phyloP scores from a whole-genome alignment of 2,888 invertebrate species.

The Exephanes ischioxanthus region DNA sequence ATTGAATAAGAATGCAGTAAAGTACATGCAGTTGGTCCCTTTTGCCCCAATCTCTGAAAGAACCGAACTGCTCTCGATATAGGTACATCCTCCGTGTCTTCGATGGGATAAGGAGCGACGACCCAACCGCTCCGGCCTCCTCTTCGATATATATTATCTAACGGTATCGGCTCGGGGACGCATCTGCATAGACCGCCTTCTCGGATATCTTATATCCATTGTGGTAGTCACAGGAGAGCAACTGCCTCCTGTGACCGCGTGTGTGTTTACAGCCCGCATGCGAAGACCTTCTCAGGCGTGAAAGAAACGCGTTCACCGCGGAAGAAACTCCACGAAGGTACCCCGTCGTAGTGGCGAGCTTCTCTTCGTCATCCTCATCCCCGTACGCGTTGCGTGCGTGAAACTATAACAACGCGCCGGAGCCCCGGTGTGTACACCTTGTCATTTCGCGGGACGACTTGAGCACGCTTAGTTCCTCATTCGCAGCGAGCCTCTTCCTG shows the following conservation, averaged over 20 bases:
- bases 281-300: slow-evolving; percentile 63
- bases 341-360: background rate
- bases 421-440: background rate
- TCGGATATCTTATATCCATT: slow-evolving; percentile 65
- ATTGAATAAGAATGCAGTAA: too few species aligned
- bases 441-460: slow-evolving; percentile 25
- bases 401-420: background rate
- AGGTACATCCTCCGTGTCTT: background rate
- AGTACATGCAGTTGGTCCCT: too few species aligned
- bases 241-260: slow-evolving; percentile 50
- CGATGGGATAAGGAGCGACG: slow-evolving; percentile 2
- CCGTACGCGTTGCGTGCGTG: slow-evolving; percentile 7
- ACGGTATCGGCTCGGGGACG: slow-evolving; percentile 64
- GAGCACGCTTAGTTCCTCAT: slow-evolving; percentile 15
- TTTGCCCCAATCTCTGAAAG: too few species aligned
- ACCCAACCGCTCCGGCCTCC: background rate
- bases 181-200: slow-evolving; percentile 60
- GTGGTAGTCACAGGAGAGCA: slow-evolving; percentile 52
- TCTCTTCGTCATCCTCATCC: slow-evolving; percentile 7
- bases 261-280: slow-evolving; percentile 35
- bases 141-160: slow-evolving; percentile 63
- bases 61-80: background rate
- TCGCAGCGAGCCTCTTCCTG: slow-evolving; percentile 13
- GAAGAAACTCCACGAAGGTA: slow-evolving; percentile 48
- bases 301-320: slow-evolving; percentile 67